A percentile compares a stretch with the other conserved stretches of the same genome.
phyloP scores from a whole-genome alignment of 1,140 invertebrate species.

The Chrysopa pallens region DNA sequence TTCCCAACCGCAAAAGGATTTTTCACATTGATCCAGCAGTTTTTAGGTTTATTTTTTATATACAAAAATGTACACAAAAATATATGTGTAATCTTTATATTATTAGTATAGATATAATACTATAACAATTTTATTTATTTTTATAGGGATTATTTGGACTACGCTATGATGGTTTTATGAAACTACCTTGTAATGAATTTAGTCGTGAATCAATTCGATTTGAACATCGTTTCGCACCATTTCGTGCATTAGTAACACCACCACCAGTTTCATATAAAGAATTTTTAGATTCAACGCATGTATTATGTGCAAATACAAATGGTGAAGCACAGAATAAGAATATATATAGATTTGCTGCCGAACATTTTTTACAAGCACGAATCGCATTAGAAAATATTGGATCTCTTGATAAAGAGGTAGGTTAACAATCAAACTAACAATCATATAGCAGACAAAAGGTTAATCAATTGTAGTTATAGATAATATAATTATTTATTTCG shows the following conservation, averaged over 20 bases:
- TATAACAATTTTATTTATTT: conserved; percentile 5
- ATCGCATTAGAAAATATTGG: conserved; percentile 63
- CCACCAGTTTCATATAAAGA: conserved; percentile 73
- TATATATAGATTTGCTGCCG: conserved; percentile 64
- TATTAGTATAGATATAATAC: neutral
- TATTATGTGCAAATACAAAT: conserved; percentile 23
- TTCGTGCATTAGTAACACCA: conserved; percentile 69
- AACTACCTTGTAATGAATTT: conserved; percentile 67
- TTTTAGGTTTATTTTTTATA: neutral
- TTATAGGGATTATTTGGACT: conserved; percentile 55
- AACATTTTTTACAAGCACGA: conserved; percentile 82
- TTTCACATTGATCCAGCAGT: no score
- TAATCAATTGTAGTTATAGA: no score
- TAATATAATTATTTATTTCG: no score
- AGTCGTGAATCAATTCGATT: conserved; percentile 88
- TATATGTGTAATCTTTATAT: neutral
- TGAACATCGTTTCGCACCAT: conserved; percentile 82
- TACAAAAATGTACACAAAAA: no score
- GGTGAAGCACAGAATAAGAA: conserved; percentile 21
- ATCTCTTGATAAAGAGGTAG: conserved; percentile 64
- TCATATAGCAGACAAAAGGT: no score
- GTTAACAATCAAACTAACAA: conserved; percentile 5
- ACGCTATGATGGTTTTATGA: conserved; percentile 46
- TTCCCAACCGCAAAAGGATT: no score
- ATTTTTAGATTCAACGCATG: conserved; percentile 28